phyloP scores from a whole-genome alignment of 2,113 vertebrate species.

The Cyphomyrus plagiostoma region DNA sequence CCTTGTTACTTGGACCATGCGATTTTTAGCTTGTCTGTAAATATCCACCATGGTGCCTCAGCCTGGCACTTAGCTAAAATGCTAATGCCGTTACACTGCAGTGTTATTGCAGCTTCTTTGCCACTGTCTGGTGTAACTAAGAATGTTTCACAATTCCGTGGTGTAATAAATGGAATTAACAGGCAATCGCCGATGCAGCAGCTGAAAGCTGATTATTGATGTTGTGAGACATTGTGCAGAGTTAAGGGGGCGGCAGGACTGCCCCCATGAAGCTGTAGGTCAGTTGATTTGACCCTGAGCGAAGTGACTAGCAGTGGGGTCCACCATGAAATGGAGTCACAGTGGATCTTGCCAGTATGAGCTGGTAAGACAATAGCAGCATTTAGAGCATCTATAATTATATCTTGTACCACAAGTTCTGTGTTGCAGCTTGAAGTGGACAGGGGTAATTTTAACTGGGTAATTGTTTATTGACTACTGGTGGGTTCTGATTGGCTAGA shows the following conservation, averaged over 20 bases:
- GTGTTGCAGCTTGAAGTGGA: neutral
- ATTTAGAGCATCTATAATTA: neutral
- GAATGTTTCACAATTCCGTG: neutral
- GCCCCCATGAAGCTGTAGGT: neutral
- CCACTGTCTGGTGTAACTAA: neutral
- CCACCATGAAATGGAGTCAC: neutral
- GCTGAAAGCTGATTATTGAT: neutral
- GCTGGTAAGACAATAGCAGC: neutral
- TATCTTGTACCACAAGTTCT: neutral
- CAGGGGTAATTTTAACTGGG: neutral
- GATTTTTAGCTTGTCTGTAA: neutral
- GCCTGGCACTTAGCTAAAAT: neutral
- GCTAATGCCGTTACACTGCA: neutral
- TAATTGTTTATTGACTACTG: neutral
- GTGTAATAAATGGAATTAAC: neutral
- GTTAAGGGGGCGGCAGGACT: neutral
- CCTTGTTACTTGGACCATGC: too few species aligned
- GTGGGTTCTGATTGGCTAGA: neutral
- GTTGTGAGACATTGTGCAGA: neutral
- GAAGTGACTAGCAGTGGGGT: neutral
- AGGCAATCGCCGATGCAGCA: neutral
- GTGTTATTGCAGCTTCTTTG: neutral
- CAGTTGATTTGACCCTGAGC: neutral
- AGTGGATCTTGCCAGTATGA: neutral
- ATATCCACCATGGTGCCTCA: neutral